Base-by-base conservation (phyloP, 2,797 vertebrate species). In the Anniella stebbinsi region DNA sequence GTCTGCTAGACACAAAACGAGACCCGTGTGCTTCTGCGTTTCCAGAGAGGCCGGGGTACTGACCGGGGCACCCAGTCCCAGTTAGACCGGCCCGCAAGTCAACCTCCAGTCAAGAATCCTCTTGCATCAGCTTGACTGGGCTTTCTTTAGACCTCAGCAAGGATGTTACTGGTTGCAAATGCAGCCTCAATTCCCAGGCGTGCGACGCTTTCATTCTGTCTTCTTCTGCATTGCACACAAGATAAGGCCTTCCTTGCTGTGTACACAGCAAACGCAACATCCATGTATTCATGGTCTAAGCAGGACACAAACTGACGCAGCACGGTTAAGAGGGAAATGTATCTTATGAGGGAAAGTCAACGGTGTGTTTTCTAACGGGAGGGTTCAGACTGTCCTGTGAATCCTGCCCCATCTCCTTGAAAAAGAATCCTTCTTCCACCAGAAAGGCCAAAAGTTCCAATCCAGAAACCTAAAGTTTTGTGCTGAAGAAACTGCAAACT, bases 251-350 rank as follows among this genome's bases (percentile, higher is more conserved):
- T 60, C 92, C 89, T 88, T 38, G 0, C 93, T 92, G 81, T 88
- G 84, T 5, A 9, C n/a, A 23, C 28, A 3, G 45, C 78, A 69
- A 88, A 76, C 78, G 10, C 82, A 90, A 88, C 94, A 82, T 89
- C 91, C 38, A 84, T 90, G 95, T 92, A 94, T 95, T 94, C 94
- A 92, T 63, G 92, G 92, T 25, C 93, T 92, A 92, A 90, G 66
- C 89, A 88, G 36, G 88, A 92, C 23, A 72, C 90, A 45, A 72
- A 91, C 0, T 13, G 87, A 94, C 30, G 12, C 51, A 66, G 87
- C 1, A 87, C 0, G 0, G 89, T 86, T 82, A 51, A 83, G 93
- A 82, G 60, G 93, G 92, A 84, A 92, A 88, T 0, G 45, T 0
- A 66, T 88, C 93, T 91, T 28, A 1, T 0, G 51, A 92, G 80